Base-by-base conservation (phyloP, 2,797 vertebrate genomes). In the Pagetopsis macropterus region DNA sequence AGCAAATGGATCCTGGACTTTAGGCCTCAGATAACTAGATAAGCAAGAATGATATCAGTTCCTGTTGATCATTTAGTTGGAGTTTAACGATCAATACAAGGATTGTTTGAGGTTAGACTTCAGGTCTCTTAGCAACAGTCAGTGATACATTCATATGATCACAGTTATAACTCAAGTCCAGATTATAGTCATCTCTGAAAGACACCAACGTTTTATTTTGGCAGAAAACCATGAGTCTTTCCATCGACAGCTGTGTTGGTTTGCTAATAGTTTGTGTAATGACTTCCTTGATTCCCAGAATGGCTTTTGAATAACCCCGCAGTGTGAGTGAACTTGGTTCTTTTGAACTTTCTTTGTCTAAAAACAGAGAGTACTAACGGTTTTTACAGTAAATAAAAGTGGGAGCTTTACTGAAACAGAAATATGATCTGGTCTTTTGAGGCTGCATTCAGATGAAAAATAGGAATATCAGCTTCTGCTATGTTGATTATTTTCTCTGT, bases 51-150 rank as follows among this genome's bases (percentile, higher is more conserved):
- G 5, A 21, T 81, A 49, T 64, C 43, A 27, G 3, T 68, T 57
- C 33, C 44, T 55, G 49, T 64, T 64, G 11, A 57, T 68, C 3
- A 62, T 55, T 65, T 69, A 3, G 55, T 64, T 52, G 41, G 51
- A 3, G 41, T 14, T 21, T 48, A 64, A 23, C 15, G 14, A 31
- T 73, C 69, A 16, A 45, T 70, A 17, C 51, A 70, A 37, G 37
- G 50, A 49, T 78, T 57, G 46, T 23, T 64, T 45, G 44, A 70
- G 70, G 55, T 48, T 72, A 46, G 33, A 57, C 56, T 59, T 81
- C 72, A 64, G 41, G 73, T 80, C 40, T 58, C 65, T 68, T 72
- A 75, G 66, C 68, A 70, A 66, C 64, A 19, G 21, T n/a, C 40
- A 14, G 17, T 13, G 48, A 50, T 37, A 9, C 33, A 9, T 37